These are phyloP conservation scores for Parauchenoglanis ngamensis DNA, from an alignment of 2,797 vertebrate species.

Conservation along the genomic window DNA sequence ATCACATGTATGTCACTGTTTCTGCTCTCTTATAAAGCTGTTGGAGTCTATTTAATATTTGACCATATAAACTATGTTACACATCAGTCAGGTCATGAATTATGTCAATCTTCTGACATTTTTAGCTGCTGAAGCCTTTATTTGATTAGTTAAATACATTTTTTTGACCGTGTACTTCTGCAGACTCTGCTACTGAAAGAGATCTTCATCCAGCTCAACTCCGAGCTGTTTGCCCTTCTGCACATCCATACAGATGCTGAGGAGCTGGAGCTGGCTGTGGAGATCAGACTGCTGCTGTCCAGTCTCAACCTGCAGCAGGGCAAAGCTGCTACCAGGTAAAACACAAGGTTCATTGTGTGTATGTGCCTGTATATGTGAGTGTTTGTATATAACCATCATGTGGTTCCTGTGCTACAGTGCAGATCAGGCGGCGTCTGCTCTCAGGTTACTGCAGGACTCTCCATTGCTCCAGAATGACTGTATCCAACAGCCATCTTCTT, in stretches of 20 bases:
- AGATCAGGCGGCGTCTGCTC: constrained; percentile 78
- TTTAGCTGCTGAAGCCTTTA: background rate
- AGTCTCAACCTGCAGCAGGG: constrained; percentile 81
- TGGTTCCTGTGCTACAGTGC: constrained; percentile 68
- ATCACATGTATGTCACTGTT: background rate
- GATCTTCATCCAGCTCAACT: constrained; percentile 71
- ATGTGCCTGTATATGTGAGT: constrained; percentile 14
- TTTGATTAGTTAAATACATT: background rate
- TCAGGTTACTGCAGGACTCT: constrained; percentile 82
- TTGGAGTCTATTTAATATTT: background rate
- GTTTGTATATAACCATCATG: constrained; percentile 15
- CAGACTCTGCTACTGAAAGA: constrained; percentile 82
- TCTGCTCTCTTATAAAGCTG: background rate
- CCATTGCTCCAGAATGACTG: constrained; percentile 63
- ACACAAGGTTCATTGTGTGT: constrained; percentile 4
- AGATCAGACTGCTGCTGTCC: constrained; percentile 81
- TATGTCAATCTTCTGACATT: background rate
- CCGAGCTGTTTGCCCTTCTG: constrained; percentile 63
- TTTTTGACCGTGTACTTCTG: constrained; percentile 37
- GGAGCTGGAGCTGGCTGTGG: constrained; percentile 78
- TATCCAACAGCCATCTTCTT: constrained; percentile 2
- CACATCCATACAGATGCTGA: constrained; percentile 59
- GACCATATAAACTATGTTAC: background rate
- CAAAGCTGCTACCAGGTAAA: constrained; percentile 76
- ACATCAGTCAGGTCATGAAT: background rate